Conservation (phyloP, 2,888 invertebrate genomes). For the Lamellibrachia columna region DNA sequence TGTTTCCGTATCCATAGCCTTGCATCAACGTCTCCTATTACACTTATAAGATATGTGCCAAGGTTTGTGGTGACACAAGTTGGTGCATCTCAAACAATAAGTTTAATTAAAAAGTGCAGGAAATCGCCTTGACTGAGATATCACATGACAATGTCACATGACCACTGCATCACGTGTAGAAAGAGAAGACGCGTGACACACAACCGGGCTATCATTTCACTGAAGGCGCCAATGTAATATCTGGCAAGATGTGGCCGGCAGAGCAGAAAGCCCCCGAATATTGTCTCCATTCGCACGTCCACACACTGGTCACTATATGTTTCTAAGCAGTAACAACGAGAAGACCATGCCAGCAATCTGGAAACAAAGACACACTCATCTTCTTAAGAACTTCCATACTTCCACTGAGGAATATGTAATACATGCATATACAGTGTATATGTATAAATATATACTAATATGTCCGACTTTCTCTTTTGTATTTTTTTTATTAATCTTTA, state of each 20-base stretch:
- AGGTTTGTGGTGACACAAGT: background rate
- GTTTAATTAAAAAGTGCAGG: background rate
- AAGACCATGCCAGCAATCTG: constrained; percentile 22
- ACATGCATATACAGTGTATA: too few relatives aligned
- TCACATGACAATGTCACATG: background rate
- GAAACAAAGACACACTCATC: background rate
- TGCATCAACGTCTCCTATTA: background rate
- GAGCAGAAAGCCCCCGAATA: background rate
- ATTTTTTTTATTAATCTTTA: too few relatives aligned
- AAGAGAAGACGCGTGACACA: background rate
- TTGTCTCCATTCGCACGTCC: background rate
- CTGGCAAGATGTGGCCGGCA: background rate
- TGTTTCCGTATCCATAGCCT: background rate
- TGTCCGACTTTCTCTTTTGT: too few relatives aligned
- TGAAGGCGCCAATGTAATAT: background rate
- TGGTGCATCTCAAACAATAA: background rate
- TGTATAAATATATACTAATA: too few relatives aligned
- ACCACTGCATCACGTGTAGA: background rate
- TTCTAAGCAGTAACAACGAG: background rate
- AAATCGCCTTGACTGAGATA: background rate
- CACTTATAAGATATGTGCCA: background rate
- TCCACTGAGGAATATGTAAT: too few relatives aligned
- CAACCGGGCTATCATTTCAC: background rate
- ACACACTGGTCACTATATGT: background rate
- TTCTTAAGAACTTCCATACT: too few relatives aligned